Percentiles rank a stretch among this genome's conserved stretches.
Conservation (phyloP, 1,140 invertebrate species). For the Pararge aegeria region DNA sequence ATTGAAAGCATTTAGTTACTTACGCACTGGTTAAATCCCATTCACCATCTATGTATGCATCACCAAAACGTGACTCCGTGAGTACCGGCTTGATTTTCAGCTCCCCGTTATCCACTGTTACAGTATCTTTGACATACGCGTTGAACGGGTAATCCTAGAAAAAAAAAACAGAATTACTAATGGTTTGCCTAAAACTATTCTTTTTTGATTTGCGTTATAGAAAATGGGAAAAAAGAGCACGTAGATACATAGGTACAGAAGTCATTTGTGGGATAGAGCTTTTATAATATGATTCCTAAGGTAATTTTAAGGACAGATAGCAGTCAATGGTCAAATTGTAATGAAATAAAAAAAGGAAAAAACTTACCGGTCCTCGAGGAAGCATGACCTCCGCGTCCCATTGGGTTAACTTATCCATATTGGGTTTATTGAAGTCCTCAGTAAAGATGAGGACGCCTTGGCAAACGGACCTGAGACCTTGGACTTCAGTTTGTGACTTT, state of each 20-base stretch:
- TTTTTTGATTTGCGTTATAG: too few relatives aligned
- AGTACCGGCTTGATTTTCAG: constrained; percentile 83
- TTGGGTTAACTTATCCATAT: constrained; percentile 45
- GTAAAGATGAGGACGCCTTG: constrained; percentile 75
- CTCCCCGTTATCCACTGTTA: constrained; percentile 79
- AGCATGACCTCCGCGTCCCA: constrained; percentile 76
- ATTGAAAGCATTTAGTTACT: too few relatives aligned
- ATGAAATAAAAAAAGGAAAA: too few relatives aligned
- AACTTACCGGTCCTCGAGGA: constrained; percentile 62
- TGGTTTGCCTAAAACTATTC: neutral
- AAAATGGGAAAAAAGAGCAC: too few relatives aligned
- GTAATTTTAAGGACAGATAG: too few relatives aligned
- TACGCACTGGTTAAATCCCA: constrained; percentile 79
- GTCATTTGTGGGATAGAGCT: too few relatives aligned
- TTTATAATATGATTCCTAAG: too few relatives aligned
- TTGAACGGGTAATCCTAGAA: constrained; percentile 85
- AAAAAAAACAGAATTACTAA: neutral
- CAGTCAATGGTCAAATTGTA: too few relatives aligned
- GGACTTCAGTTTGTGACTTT: constrained; percentile 46
- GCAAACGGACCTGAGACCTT: constrained; percentile 60
- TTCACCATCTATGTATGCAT: constrained; percentile 78
- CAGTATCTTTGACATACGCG: constrained; percentile 82
- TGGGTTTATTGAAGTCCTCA: constrained; percentile 74
- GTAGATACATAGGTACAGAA: too few relatives aligned
- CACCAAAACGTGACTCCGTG: constrained; percentile 79